Conservation (phyloP, 2,888 invertebrate genomes). For the Autographa gamma region DNA sequence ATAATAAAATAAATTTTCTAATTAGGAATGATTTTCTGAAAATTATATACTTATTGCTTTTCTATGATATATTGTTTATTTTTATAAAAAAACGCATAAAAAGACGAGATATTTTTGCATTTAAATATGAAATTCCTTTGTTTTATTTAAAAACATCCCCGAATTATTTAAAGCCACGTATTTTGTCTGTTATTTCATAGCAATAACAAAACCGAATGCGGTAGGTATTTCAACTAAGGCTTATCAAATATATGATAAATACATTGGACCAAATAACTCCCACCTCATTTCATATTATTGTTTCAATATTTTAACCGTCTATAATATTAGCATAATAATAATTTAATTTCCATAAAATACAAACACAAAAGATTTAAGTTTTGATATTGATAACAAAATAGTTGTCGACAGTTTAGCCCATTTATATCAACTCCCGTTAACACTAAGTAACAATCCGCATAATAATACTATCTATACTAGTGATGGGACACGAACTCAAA, state of each 20-base stretch:
- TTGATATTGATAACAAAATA: constrained; percentile 29
- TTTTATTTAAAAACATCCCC: too few relatives aligned
- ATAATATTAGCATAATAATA: constrained; percentile 34
- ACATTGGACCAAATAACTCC: background rate
- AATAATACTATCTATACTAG: constrained; percentile 63
- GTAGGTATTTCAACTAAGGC: background rate
- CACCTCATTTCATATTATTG: constrained; percentile 4
- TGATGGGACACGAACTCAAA: constrained; percentile 35
- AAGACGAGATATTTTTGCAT: too few relatives aligned
- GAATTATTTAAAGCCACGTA: too few relatives aligned
- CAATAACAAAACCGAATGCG: background rate
- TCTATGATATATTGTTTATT: too few relatives aligned
- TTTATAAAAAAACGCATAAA: too few relatives aligned
- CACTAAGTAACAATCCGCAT: constrained; percentile 62
- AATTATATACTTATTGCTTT: too few relatives aligned
- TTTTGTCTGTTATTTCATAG: background rate
- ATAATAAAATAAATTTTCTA: too few relatives aligned
- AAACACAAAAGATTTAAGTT: constrained; percentile 31
- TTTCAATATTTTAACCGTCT: constrained; percentile 18
- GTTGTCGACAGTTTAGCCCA: constrained; percentile 36
- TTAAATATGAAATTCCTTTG: too few relatives aligned
- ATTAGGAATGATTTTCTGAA: background rate
- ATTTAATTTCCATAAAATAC: constrained; percentile 27
- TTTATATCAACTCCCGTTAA: constrained; percentile 51
- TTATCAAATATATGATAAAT: constrained; percentile 4